Evolutionary conservation across 2,113 vertebrate genomes (phyloP).

Genomic region (Hystrix brachyura): DNA sequence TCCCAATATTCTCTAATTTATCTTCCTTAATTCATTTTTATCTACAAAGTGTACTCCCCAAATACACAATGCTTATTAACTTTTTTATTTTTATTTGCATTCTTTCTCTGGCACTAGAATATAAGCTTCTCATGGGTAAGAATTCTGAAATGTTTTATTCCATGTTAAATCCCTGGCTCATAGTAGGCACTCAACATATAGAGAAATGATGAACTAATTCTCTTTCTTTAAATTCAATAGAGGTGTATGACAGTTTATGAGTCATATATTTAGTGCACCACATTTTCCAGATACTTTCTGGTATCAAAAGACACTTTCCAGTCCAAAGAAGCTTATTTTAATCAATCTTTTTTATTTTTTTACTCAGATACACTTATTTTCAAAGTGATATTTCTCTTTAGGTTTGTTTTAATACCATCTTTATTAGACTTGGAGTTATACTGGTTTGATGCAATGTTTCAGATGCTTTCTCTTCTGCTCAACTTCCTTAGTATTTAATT

Average conservation of each 20-base stretch:
- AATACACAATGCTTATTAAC: not conserved
- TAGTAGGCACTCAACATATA: not conserved
- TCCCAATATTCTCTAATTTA: not conserved
- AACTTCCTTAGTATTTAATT: too few relatives aligned
- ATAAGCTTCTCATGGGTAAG: not conserved
- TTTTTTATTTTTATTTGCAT: not conserved
- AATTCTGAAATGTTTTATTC: conserved; percentile 26
- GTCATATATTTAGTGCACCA: not conserved
- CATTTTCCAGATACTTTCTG: not conserved
- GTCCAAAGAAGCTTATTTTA: not conserved
- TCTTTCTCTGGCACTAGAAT: not conserved
- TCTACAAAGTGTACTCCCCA: not conserved
- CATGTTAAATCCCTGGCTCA: not conserved
- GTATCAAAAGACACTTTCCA: not conserved
- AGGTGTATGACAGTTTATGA: not conserved
- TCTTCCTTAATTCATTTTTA: conserved; percentile 3
- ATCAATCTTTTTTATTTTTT: not conserved
- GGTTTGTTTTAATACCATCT: not conserved
- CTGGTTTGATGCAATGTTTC: not conserved
- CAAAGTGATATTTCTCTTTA: not conserved
- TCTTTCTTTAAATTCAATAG: not conserved
- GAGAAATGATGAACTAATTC: not conserved
- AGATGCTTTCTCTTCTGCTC: not conserved
- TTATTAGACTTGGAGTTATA: not conserved
- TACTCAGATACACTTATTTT: not conserved